A percentile compares a stretch with the other conserved stretches of the same genome.
These are phyloP conservation scores for Eupithecia pulchellata DNA, from an alignment of 2,888 invertebrate genomes.

Conservation along the genomic window DNA sequence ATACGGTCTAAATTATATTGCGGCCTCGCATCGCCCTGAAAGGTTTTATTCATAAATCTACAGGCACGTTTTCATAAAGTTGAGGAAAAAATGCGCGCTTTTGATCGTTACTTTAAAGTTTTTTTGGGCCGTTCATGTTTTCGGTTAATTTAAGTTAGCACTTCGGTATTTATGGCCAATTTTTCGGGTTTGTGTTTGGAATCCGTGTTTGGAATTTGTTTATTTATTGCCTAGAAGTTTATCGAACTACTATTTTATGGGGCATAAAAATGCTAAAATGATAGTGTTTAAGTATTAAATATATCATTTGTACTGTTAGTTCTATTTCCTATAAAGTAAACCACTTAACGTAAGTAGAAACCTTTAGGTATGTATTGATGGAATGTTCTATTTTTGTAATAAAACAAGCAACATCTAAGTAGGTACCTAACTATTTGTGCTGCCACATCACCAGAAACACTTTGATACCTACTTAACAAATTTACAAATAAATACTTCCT, in stretches of 20 bases:
- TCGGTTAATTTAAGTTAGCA: slow-evolving; percentile 53
- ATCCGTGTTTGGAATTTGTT: slow-evolving; percentile 37
- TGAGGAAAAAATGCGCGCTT: slow-evolving; percentile 72
- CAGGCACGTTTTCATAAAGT: slow-evolving; percentile 81
- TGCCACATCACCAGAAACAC: no score
- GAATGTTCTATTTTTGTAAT: no score
- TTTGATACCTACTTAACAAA: neutral
- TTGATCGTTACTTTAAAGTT: slow-evolving; percentile 64
- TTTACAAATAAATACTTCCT: neutral
- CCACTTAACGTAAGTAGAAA: neutral
- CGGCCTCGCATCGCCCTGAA: slow-evolving; percentile 78
- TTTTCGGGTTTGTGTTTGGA: slow-evolving; percentile 34
- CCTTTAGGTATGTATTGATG: no score
- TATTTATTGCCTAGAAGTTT: slow-evolving; percentile 30
- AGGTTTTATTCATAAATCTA: slow-evolving; percentile 85
- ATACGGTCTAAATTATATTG: slow-evolving; percentile 81
- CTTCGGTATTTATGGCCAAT: slow-evolving; percentile 42
- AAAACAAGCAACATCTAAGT: no score
- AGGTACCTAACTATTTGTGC: no score
- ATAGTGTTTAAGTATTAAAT: neutral
- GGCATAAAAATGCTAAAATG: slow-evolving; percentile 11
- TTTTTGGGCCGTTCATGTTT: slow-evolving; percentile 51
- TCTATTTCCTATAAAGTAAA: neutral
- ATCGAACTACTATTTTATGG: slow-evolving; percentile 25
- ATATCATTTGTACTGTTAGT: neutral